Conservation (phyloP, 2,113 vertebrate species). For the Myodes glareolus region DNA sequence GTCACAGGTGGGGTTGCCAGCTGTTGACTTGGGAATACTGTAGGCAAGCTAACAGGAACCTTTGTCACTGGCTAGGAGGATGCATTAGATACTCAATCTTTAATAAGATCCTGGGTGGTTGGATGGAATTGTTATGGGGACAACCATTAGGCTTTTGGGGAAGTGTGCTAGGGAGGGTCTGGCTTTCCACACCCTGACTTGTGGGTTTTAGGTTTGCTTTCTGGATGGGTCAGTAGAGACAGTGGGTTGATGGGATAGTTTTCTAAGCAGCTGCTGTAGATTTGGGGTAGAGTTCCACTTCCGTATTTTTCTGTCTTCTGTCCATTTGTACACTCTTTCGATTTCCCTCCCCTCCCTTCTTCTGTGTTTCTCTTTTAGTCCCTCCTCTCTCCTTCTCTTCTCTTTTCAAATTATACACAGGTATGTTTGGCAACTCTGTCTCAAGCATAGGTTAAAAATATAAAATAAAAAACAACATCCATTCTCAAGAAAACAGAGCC, state of each 20-base stretch:
- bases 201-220: background rate
- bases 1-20: background rate
- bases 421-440: background rate
- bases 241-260: background rate
- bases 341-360: background rate
- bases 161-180: background rate
- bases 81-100: background rate
- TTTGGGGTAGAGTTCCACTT: background rate
- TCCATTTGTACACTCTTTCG: background rate
- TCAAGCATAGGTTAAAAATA: background rate
- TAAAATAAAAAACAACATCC: slow-evolving; percentile 1
- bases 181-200: background rate
- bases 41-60: background rate
- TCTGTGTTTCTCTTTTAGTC: accelerated
- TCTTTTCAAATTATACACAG: background rate
- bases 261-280: background rate
- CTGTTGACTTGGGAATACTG: background rate
- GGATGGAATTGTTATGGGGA: background rate
- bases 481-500: slow-evolving; percentile 38
- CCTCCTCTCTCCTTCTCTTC: background rate
- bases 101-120: background rate
- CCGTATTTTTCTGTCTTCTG: background rate
- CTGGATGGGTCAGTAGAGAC: background rate
- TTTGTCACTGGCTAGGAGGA: background rate
- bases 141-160: background rate